A percentile compares a stretch with the other conserved stretches of the same genome.
Evolutionary conservation across 2,113 vertebrate genomes (phyloP).

Genomic region (Hippocampus guttulatus): DNA sequence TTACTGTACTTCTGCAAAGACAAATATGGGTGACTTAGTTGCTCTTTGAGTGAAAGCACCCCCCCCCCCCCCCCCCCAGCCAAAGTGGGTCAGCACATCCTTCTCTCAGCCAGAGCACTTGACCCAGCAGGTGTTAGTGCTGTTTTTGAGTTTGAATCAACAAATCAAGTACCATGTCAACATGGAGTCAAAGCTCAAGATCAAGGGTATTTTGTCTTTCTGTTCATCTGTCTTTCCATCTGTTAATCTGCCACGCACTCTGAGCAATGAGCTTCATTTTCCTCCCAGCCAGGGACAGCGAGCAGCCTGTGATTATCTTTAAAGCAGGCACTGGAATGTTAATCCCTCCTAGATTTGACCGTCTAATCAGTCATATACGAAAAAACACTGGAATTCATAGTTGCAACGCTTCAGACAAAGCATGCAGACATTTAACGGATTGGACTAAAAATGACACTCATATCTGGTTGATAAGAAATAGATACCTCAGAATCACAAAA

Average conservation of each 20-base stretch:
- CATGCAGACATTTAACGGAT: neutral
- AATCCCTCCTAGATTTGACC: constrained; percentile 13
- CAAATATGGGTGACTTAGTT: neutral
- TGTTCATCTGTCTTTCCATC: constrained; percentile 36
- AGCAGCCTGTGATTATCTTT: constrained; percentile 42
- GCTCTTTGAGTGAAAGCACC: constrained; percentile 11
- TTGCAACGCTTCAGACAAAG: neutral
- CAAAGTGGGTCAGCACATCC: constrained; percentile 52
- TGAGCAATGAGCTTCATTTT: constrained; percentile 30
- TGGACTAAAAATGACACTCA: neutral
- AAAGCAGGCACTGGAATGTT: constrained; percentile 40
- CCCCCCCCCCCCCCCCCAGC: constrained; percentile 26
- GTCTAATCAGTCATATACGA: neutral
- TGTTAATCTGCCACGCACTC: constrained; percentile 28
- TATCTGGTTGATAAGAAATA: too few species aligned
- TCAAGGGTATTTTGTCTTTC: constrained; percentile 25
- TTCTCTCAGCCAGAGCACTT: constrained; percentile 13
- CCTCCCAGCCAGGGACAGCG: constrained; percentile 19
- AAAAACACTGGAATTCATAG: neutral
- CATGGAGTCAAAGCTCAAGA: constrained; percentile 21
- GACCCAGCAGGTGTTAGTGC: constrained; percentile 17
- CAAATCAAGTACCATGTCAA: constrained; percentile 11
- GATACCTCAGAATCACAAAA: too few species aligned
- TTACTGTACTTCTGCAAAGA: neutral
- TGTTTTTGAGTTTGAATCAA: constrained; percentile 12